These are phyloP conservation scores for Opisthocomus hoazin DNA, from an alignment of 2,113 vertebrate species.

Conservation along the genomic window DNA sequence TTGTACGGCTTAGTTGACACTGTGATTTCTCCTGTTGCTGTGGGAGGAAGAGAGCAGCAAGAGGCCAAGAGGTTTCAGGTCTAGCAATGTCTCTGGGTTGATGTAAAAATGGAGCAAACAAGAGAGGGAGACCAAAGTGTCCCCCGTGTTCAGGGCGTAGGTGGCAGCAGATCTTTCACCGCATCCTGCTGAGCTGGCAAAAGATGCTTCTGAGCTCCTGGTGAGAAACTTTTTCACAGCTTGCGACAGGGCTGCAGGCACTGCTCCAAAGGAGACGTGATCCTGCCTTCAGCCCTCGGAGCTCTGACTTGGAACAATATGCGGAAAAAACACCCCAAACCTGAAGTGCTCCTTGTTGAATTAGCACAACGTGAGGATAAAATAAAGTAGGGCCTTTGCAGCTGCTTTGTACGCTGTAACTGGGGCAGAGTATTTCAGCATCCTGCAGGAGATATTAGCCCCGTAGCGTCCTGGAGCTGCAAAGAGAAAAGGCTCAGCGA, in stretches of 20 bases:
- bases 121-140: neutral
- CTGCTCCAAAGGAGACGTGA: accelerated
- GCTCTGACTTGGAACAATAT: neutral
- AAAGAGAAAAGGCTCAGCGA: neutral
- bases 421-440: neutral
- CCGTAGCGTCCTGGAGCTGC: neutral
- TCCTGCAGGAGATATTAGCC: slow-evolving; percentile 26
- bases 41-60: neutral
- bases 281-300: neutral
- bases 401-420: neutral
- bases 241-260: neutral
- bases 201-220: neutral
- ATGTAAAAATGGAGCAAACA: neutral
- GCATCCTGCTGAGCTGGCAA: neutral
- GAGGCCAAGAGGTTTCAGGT: neutral
- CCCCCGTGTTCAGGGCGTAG: accelerated
- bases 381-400: neutral
- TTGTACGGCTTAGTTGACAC: neutral
- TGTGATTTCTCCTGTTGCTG: neutral
- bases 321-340: neutral
- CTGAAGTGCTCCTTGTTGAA: neutral
- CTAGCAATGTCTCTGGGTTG: neutral
- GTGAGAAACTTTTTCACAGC: neutral
- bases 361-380: neutral
- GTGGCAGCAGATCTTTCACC: neutral